Evolutionary conservation across 2,797 vertebrate genomes (phyloP).

Genomic region (Trachops cirrhosus): DNA sequence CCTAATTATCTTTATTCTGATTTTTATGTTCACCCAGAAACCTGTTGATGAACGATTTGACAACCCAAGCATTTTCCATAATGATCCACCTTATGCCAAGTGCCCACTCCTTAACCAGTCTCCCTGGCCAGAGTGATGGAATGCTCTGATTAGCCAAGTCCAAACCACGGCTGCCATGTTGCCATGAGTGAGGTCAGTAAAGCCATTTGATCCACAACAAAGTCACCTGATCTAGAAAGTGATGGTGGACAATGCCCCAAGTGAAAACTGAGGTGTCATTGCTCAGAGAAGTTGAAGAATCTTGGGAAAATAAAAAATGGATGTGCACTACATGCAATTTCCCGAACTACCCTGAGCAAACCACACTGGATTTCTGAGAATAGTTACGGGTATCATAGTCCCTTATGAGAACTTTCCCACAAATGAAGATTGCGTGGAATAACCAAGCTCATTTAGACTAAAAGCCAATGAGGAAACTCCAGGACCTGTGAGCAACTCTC

Average conservation of each 20-base stretch:
- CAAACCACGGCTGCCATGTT: neutral
- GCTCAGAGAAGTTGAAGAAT: neutral
- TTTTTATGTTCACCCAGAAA: no score
- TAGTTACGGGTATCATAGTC: fast-evolving
- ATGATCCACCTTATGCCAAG: neutral
- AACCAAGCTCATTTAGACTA: neutral
- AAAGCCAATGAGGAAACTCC: neutral
- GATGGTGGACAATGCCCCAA: neutral
- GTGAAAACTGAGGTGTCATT: neutral
- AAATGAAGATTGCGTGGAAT: neutral
- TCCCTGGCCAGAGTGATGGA: neutral
- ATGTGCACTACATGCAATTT: no score
- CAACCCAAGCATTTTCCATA: neutral
- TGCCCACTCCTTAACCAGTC: neutral
- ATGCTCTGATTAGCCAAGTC: neutral
- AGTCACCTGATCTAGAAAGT: neutral
- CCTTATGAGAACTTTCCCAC: neutral
- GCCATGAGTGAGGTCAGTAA: neutral
- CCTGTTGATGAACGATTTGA: no score
- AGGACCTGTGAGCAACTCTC: neutral
- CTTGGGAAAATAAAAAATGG: neutral
- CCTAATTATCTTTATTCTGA: no score
- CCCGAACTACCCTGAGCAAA: no score
- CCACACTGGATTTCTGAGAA: neutral
- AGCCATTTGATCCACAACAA: neutral